These are phyloP conservation scores for Volucella inflata DNA, from an alignment of 2,888 invertebrate genomes.

Conservation along the genomic window DNA sequence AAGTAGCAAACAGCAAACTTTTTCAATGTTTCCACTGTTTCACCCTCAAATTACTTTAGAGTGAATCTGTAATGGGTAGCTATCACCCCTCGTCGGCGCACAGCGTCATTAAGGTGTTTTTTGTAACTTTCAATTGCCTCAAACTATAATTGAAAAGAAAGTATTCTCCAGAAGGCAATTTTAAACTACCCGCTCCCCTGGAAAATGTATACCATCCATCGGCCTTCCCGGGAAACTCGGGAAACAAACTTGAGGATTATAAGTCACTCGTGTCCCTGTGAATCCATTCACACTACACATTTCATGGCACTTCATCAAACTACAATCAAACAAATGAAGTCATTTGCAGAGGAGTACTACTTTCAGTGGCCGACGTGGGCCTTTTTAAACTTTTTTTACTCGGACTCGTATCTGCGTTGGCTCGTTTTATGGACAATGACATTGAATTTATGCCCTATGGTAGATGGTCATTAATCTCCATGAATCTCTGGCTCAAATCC, in stretches of 20 bases:
- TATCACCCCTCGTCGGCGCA: no score
- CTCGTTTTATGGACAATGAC: slow-evolving; percentile 35
- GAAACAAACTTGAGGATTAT: slow-evolving; percentile 4
- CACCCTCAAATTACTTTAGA: no score
- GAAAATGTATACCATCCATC: background rate
- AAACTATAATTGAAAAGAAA: no score
- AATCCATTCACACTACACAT: slow-evolving; percentile 37
- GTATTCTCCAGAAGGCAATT: no score
- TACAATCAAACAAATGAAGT: slow-evolving; percentile 62
- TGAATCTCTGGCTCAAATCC: slow-evolving; percentile 60
- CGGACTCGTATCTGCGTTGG: background rate
- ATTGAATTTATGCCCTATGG: slow-evolving; percentile 62
- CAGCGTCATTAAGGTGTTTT: no score
- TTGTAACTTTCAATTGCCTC: no score
- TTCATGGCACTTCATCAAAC: slow-evolving; percentile 62
- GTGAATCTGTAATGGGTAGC: no score
- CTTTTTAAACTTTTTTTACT: slow-evolving; percentile 52
- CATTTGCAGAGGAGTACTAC: slow-evolving; percentile 27
- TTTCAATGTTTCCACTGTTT: no score
- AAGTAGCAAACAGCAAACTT: no score
- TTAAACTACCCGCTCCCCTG: background rate
- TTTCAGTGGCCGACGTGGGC: background rate
- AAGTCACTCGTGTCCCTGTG: background rate
- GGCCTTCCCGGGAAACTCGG: background rate
- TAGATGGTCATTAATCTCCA: slow-evolving; percentile 65